Evolutionary conservation across 2,888 invertebrate species (phyloP).

Genomic region (Yponomeuta malinellus): DNA sequence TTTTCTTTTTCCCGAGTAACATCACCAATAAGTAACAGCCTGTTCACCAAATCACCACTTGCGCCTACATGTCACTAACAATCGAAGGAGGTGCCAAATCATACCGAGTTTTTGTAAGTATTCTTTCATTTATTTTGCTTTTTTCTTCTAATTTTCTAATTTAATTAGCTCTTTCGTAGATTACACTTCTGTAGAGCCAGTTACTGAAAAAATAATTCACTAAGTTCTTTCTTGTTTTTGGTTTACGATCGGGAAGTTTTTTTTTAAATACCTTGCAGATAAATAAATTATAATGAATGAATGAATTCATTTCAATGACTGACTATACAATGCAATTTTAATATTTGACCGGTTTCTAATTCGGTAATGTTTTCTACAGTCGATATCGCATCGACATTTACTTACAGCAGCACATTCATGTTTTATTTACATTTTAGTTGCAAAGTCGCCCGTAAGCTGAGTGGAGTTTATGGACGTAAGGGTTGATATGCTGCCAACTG

Average conservation of each 20-base stretch:
- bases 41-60: constrained; percentile 9
- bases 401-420: no score
- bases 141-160: neutral
- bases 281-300: no score
- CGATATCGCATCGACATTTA: no score
- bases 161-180: neutral
- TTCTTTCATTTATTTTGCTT: constrained; percentile 11
- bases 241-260: neutral
- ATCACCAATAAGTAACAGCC: constrained; percentile 23
- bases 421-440: no score
- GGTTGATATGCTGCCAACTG: no score
- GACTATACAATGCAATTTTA: no score
- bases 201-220: neutral
- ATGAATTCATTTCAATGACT: no score
- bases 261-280: neutral
- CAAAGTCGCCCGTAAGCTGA: no score
- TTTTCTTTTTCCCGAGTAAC: constrained; percentile 57
- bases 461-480: no score
- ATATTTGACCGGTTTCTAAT: no score
- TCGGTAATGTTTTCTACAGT: no score
- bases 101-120: constrained; percentile 16
- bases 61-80: constrained; percentile 41
- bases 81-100: neutral
- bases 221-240: neutral
- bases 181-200: neutral